These are phyloP conservation scores for Ranitomeya variabilis DNA, from an alignment of 2,113 vertebrate species.

Conservation along the genomic window DNA sequence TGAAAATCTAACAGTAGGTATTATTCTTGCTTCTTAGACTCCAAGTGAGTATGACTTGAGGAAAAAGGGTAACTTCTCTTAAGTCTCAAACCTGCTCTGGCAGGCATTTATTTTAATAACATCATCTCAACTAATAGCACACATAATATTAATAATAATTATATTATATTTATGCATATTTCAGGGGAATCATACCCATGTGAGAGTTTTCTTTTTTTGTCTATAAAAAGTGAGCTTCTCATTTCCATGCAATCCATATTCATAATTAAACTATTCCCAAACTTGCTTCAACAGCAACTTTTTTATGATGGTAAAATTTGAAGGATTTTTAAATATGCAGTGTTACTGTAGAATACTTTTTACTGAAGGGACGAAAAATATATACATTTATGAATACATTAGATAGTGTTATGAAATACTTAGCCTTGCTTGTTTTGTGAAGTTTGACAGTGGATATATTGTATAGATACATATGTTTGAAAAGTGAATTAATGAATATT, in stretches of 20 bases:
- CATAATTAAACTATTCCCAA: constrained; percentile 41
- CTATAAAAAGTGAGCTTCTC: not conserved
- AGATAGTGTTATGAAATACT: not conserved
- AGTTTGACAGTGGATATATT: not conserved
- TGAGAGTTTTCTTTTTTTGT: not conserved
- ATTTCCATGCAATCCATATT: constrained; percentile 48
- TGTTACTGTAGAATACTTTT: not conserved
- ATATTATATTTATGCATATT: not conserved
- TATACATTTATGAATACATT: not conserved
- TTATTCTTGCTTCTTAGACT: too few species aligned
- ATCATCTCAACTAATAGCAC: not conserved
- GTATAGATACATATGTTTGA: too few species aligned
- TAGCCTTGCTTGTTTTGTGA: not conserved
- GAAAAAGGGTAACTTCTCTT: too few species aligned
- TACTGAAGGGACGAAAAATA: not conserved
- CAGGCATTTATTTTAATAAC: too few species aligned
- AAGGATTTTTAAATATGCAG: not conserved
- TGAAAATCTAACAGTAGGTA: too few species aligned
- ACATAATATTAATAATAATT: not conserved
- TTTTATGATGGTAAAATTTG: constrained; percentile 13
- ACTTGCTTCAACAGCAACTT: constrained; percentile 20
- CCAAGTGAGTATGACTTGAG: too few species aligned
- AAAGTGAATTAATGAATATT: too few species aligned
- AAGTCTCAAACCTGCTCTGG: too few species aligned
- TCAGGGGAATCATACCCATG: not conserved